A percentile compares a stretch with the other conserved stretches of the same genome.
Evolutionary conservation across 2,113 vertebrate species (phyloP).

Genomic region (Seriola aureovittata): DNA sequence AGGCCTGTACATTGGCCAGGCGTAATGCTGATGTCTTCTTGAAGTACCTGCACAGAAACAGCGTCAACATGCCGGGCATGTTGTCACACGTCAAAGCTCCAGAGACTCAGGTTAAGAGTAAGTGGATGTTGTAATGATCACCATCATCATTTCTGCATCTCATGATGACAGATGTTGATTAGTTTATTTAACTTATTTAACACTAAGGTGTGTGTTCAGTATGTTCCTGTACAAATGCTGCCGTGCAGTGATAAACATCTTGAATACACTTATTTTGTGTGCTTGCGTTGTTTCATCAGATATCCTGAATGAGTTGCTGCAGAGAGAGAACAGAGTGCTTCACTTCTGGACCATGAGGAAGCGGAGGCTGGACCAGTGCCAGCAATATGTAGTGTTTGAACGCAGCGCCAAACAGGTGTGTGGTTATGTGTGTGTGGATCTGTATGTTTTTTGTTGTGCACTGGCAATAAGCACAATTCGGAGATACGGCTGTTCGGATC

Average conservation of each 20-base stretch:
- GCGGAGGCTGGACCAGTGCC: constrained; percentile 96
- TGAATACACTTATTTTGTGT: background rate
- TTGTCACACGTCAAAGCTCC: constrained; percentile 97
- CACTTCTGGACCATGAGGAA: constrained; percentile 99
- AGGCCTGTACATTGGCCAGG: constrained; percentile 96
- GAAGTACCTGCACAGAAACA: constrained; percentile 98
- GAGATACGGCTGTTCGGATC: background rate
- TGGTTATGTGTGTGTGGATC: constrained; percentile 8
- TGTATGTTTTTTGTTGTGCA: constrained; percentile 2
- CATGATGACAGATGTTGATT: background rate
- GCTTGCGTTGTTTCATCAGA: constrained; percentile 81
- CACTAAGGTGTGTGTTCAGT: background rate
- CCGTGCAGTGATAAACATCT: background rate
- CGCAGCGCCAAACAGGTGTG: constrained; percentile 98
- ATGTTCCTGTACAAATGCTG: background rate
- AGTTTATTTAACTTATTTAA: background rate
- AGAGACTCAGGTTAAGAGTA: constrained; percentile 99
- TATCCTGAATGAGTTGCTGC: constrained; percentile 97
- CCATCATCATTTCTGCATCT: background rate
- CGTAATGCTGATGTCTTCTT: constrained; percentile 99
- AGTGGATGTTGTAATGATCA: constrained; percentile 69
- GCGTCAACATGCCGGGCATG: constrained; percentile 99
- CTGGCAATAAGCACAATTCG: background rate
- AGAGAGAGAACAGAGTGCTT: constrained; percentile 97
- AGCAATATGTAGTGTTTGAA: constrained; percentile 98